These are phyloP conservation scores for Apostichopus japonicus DNA, from an alignment of 35 echinoderm and acorn worm genomes.

Conservation along the genomic window DNA sequence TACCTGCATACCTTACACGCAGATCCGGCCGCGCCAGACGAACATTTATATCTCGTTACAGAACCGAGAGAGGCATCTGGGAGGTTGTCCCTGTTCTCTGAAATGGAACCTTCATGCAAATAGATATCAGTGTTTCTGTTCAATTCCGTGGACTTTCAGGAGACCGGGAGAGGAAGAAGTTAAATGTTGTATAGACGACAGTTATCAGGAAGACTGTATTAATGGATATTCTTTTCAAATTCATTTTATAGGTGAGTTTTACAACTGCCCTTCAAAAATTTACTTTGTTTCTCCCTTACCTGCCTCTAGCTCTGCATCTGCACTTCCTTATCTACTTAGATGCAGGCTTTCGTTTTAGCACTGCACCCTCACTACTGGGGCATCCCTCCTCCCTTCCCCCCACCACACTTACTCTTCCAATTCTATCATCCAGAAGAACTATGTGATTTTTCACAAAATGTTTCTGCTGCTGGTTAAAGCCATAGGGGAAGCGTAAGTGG, in stretches of 20 bases:
- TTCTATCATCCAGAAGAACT: too few relatives aligned
- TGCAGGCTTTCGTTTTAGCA: too few relatives aligned
- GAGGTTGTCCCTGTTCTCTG: not conserved
- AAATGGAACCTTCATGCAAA: slow-evolving; percentile 1
- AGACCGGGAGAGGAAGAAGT: slow-evolving; percentile 1
- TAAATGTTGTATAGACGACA: slow-evolving; percentile 43
- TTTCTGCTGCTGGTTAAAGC: too few relatives aligned
- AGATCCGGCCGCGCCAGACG: not conserved
- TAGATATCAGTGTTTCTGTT: slow-evolving; percentile 39
- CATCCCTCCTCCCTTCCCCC: too few relatives aligned
- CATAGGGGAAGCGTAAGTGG: too few relatives aligned
- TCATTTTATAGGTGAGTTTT: slow-evolving; percentile 28
- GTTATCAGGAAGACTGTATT: slow-evolving; percentile 23
- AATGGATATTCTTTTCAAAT: slow-evolving; percentile 27
- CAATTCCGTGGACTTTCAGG: slow-evolving; percentile 42
- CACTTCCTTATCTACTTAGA: too few relatives aligned
- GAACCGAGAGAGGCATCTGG: slow-evolving; percentile 7
- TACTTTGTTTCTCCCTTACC: too few relatives aligned
- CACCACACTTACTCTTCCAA: too few relatives aligned
- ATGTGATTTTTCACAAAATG: too few relatives aligned
- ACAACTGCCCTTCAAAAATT: too few relatives aligned
- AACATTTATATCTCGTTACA: not conserved
- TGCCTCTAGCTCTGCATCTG: too few relatives aligned
- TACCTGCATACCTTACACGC: slow-evolving; percentile 25
- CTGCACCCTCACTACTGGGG: too few relatives aligned